A percentile compares a stretch with the other conserved stretches of the same genome.
phyloP scores from a whole-genome alignment of 1,140 invertebrate genomes.

The Bradysia coprophila region DNA sequence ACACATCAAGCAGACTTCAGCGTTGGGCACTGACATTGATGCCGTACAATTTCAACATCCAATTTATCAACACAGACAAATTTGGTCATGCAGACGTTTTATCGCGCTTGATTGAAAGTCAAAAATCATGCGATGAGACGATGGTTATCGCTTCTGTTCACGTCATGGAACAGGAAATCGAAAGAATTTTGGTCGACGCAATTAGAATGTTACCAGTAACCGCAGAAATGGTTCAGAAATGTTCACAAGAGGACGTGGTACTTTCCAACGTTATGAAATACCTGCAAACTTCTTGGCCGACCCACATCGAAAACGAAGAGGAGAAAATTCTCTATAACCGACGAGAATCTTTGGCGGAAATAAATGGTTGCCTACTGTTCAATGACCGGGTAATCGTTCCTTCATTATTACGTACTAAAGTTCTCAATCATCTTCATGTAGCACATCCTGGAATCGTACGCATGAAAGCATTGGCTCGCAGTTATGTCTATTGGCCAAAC shows the following conservation, averaged over 20 bases:
- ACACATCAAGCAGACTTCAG: slow-evolving; percentile 14
- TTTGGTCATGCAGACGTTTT: slow-evolving; percentile 13
- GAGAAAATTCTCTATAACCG: background rate
- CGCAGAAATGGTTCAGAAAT: background rate
- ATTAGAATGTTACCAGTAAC: background rate
- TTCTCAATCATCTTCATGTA: slow-evolving; percentile 18
- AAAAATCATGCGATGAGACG: background rate
- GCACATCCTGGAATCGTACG: slow-evolving; percentile 18
- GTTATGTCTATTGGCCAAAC: slow-evolving; percentile 19
- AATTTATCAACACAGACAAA: slow-evolving; percentile 10
- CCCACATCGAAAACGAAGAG: too few species aligned
- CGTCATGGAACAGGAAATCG: background rate
- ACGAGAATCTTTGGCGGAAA: background rate
- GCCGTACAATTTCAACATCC: slow-evolving; percentile 10
- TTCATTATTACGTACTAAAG: slow-evolving; percentile 6
- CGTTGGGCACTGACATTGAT: slow-evolving; percentile 14
- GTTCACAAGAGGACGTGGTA: background rate
- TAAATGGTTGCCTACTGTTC: slow-evolving; percentile 6
- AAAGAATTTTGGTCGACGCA: too few species aligned
- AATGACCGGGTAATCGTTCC: slow-evolving; percentile 17
- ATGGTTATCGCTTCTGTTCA: background rate
- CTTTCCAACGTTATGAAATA: background rate
- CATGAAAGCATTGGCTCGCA: slow-evolving; percentile 23
- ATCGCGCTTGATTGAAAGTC: slow-evolving; percentile 10
- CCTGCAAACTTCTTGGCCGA: background rate